Base-by-base conservation (phyloP, 1,140 invertebrate species). In the Ruditapes philippinarum region DNA sequence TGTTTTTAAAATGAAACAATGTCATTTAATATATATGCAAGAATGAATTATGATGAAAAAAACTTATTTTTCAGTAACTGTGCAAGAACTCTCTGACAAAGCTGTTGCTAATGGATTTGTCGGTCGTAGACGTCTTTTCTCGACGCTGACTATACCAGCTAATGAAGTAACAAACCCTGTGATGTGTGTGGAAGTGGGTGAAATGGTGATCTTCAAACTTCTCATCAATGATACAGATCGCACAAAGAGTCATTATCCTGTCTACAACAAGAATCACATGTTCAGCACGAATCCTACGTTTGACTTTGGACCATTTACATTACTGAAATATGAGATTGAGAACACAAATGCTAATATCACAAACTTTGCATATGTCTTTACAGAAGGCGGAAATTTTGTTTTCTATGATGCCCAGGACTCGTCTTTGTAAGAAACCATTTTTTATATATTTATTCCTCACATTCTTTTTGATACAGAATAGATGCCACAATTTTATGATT, bases 271-370 rank as follows among this genome's bases (percentile, higher is more conserved):
- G 79, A 91, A 95, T 79, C 94, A 95, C 80, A 88, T 95, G n/a
- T 95, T 93, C 91, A 95, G 94, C 88, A 94, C 93, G 70, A 95
- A 95, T 80, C 91, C 94, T 0, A 90, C 89, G 11, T 95, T 95
- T 80, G 95, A 95, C 85, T 95, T 93, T 79, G 95, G 95, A 22
- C 89, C 93, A 28, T 95, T 95, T 89, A 92, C 90, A 19, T 79
- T 93, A 84, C 91, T 95, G 49, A 76, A 90, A 40, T 92, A 91
- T 38, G 89, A 92, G 62, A 92, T 95, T n/a, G 91, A 88, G 19
- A 93, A 91, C 80, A 95, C 94, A 57, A 95, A 95, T 82, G 92
- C 93, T 0, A 92, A 92, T 42, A 92, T 95, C 60, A 92, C 91
- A 19, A 89, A 93, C 17, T 95, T 95, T 81, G 92, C 92, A 17